Base-by-base conservation (phyloP, 2,888 invertebrate genomes). In the Monopis laevigella region DNA sequence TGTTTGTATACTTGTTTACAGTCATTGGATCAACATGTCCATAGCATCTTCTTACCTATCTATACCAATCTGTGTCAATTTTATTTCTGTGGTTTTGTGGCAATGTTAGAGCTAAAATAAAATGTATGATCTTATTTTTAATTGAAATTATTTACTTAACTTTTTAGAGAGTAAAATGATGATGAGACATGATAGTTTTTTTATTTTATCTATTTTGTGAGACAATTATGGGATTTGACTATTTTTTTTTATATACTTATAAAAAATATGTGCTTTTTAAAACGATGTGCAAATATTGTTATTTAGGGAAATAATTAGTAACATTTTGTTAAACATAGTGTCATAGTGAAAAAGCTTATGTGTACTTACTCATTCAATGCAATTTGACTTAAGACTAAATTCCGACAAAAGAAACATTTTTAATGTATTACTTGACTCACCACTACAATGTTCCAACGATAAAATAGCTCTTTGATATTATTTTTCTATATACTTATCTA, bases 391-490 rank as follows among this genome's bases (percentile, higher is more conserved):
- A 32, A 32, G 32, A 32, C 32, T 32, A 32, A 32, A 17, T 32
- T 32, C 32, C 14, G 14, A 32, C n/a, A 13, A 34, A 34, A 17
- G n/a, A 34, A n/a, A n/a, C n/a, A n/a, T n/a, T 34, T 17, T 16
- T 14, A 34, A 34, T 12, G n/a, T 36, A 36, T 21, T 36, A 11
- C 53, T 59, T 65, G 66, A 72, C 68, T 67, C 60, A 62, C 58
- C 55, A n/a, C n/a, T n/a, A n/a, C n/a, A 65, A 73, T 69, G 74
- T 74, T 75, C 72, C 74, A 21, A 19, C 21, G 16, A 29, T 11
- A 11, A 11, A 69, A 68, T 67, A 73, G 72, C 65, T 73, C 66
- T 77, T 77, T 78, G 74, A 80, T 80, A 80, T 78, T 78, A 80
- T 78, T 80, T 80, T 78, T 78, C 75, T 78, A 80, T 77, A 70